Percentiles rank a stretch among this genome's conserved stretches.
phyloP scores from a whole-genome alignment of 2,113 vertebrate species.

The Anas platyrhynchos region DNA sequence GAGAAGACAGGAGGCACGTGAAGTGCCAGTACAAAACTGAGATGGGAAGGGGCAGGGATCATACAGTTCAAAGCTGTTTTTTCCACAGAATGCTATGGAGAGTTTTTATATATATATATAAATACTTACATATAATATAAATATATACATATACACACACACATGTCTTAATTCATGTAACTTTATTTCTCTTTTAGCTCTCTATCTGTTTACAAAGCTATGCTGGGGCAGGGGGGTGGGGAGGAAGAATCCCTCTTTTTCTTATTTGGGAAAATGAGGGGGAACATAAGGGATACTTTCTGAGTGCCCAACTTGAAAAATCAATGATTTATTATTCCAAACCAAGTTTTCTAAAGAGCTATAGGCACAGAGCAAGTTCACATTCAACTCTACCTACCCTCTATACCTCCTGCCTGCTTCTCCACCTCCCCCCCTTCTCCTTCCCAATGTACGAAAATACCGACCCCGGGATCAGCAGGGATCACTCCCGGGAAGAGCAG shows the following conservation, averaged over 20 bases:
- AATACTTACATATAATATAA: not conserved
- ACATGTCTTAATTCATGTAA: not conserved
- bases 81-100: not conserved
- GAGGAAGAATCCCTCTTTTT: not conserved
- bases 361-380: not conserved
- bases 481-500: not conserved
- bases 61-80: not conserved
- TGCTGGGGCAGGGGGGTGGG: too few relatives aligned
- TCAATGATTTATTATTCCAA: not conserved
- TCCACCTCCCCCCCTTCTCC: not conserved
- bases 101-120: not conserved
- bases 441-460: not conserved
- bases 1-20: not conserved
- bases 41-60: not conserved
- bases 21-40: not conserved
- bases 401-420: not conserved
- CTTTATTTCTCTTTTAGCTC: not conserved
- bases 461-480: rapidly evolving
- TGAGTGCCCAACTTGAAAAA: not conserved
- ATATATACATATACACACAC: too few relatives aligned
- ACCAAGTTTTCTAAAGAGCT: not conserved
- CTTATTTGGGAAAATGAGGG: rapidly evolving
- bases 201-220: not conserved
- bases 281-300: not conserved
- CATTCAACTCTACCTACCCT: not conserved